A percentile compares a stretch with the other conserved stretches of the same genome.
Evolutionary conservation across 2,797 vertebrate genomes (phyloP).

Genomic region (Tangara arthus): DNA sequence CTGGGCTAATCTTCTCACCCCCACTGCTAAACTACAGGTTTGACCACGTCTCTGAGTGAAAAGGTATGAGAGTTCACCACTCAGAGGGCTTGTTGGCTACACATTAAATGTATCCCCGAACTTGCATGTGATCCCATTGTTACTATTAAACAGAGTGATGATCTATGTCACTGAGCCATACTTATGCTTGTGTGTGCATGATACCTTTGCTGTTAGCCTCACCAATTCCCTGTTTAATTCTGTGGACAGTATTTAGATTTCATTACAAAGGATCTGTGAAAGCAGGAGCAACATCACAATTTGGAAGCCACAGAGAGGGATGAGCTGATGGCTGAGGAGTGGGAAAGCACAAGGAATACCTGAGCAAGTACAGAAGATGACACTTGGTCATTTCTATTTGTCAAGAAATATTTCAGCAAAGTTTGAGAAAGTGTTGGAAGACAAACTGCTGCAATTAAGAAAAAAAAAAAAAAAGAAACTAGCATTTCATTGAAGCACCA

Average conservation of each 20-base stretch:
- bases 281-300: background rate
- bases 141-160: background rate
- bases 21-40: slow-evolving; percentile 60
- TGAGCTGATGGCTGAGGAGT: background rate
- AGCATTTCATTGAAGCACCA: background rate
- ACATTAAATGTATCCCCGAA: background rate
- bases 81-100: background rate
- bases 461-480: background rate
- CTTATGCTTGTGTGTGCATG: background rate
- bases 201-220: background rate
- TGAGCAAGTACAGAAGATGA: background rate
- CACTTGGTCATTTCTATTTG: background rate
- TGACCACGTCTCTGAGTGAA: slow-evolving; percentile 24
- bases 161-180: background rate
- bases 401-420: background rate
- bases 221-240: background rate
- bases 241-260: background rate
- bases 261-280: background rate
- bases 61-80: background rate
- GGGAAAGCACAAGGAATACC: background rate
- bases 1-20: slow-evolving; percentile 48
- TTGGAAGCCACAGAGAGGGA: background rate
- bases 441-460: background rate
- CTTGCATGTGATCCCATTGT: background rate
- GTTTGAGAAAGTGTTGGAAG: background rate